Conservation (phyloP, 2,888 invertebrate genomes). For the Aspidiotus rigidus region DNA sequence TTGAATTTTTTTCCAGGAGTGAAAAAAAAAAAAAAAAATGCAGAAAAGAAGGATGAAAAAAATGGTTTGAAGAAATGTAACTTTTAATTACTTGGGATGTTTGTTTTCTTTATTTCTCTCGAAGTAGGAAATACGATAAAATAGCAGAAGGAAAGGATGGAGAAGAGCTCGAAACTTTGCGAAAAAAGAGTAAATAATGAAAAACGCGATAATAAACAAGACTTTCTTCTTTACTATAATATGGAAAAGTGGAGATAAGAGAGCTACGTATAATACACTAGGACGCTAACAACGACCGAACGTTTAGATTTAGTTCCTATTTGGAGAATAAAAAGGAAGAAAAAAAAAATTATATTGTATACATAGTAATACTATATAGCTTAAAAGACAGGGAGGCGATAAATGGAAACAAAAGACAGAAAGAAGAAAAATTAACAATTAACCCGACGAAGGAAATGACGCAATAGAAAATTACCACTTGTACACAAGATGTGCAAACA, state of each 20-base stretch:
- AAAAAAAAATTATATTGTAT: too few species aligned
- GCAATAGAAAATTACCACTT: too few species aligned
- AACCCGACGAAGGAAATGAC: too few species aligned
- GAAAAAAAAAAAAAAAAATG: too few species aligned
- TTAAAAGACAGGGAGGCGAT: background rate
- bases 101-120: background rate
- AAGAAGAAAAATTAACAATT: background rate
- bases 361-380: too few species aligned
- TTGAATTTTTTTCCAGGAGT: constrained; percentile 19
- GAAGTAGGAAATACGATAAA: background rate
- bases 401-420: background rate
- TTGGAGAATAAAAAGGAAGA: too few species aligned
- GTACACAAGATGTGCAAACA: too few species aligned
- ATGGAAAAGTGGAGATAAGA: constrained; percentile 1
- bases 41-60: background rate
- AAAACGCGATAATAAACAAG: background rate
- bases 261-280: too few species aligned
- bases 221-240: background rate
- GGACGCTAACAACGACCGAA: background rate
- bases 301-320: background rate
- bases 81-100: constrained; percentile 2
- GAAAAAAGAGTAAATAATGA: background rate
- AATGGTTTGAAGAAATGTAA: background rate
- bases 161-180: too few species aligned
- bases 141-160: too few species aligned